Conservation (phyloP, 2,797 vertebrate species). For the Menidia menidia region DNA sequence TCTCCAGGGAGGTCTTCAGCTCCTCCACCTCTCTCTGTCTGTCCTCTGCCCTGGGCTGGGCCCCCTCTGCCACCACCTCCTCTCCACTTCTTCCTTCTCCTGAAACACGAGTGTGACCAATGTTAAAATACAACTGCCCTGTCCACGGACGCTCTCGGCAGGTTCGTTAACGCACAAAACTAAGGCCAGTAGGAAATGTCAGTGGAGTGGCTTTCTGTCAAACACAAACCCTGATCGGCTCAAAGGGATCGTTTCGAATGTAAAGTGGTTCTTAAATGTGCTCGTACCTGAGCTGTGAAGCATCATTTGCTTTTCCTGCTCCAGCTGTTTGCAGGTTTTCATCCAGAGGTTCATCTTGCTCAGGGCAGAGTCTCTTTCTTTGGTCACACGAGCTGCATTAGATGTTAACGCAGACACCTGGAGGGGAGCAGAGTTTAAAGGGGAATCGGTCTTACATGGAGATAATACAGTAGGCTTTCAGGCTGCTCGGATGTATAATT, state of each 20-base stretch:
- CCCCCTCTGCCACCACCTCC: conserved; percentile 42
- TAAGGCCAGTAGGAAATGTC: too few species aligned
- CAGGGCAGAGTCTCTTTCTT: conserved; percentile 82
- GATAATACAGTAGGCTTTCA: neutral
- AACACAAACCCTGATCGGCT: neutral
- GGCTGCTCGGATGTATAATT: too few species aligned
- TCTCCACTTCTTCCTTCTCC: conserved; percentile 32
- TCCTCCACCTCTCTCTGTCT: conserved; percentile 67
- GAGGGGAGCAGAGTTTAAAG: conserved; percentile 3
- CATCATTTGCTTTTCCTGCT: conserved; percentile 86
- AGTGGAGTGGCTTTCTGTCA: neutral
- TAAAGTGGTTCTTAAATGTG: neutral
- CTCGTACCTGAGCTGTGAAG: conserved; percentile 67
- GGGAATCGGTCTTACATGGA: neutral
- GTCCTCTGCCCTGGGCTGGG: conserved; percentile 69
- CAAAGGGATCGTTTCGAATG: neutral
- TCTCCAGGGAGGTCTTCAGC: conserved; percentile 79
- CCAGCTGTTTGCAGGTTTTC: conserved; percentile 88
- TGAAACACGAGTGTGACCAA: neutral
- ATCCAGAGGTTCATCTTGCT: conserved; percentile 86
- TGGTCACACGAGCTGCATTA: conserved; percentile 72
- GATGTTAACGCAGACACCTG: conserved; percentile 79
- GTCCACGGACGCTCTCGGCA: neutral
- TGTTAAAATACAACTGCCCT: neutral
- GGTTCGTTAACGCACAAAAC: too few species aligned